A percentile compares a stretch with the other conserved stretches of the same genome.
Evolutionary conservation across 2,797 vertebrate species (phyloP).

Genomic region (Apodemus agrarius): DNA sequence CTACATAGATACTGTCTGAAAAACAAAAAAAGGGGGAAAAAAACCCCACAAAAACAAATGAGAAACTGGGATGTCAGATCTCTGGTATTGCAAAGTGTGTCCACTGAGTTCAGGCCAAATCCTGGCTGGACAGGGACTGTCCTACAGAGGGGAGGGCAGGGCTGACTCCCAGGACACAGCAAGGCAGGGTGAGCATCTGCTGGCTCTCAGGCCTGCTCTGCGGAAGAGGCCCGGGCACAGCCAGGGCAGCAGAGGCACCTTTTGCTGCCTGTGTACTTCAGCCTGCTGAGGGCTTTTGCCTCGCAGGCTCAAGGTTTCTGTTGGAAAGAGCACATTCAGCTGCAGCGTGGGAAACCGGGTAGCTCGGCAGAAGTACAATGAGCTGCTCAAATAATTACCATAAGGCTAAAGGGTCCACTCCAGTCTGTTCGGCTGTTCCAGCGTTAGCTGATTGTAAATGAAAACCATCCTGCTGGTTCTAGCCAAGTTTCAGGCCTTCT

Average conservation of each 20-base stretch:
- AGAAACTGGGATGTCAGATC: background rate
- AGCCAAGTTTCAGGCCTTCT: conserved; percentile 71
- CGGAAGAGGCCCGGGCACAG: background rate
- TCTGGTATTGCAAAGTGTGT: background rate
- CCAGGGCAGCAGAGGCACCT: background rate
- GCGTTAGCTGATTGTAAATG: conserved; percentile 66
- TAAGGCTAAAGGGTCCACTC: conserved; percentile 67
- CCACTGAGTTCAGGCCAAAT: background rate
- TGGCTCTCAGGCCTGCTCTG: background rate
- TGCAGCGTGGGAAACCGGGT: conserved; percentile 57
- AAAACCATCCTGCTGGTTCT: conserved; percentile 57
- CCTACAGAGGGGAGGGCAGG: background rate
- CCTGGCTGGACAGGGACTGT: background rate
- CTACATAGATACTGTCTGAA: background rate
- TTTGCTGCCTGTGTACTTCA: background rate
- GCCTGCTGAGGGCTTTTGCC: background rate
- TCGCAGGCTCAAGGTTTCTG: background rate
- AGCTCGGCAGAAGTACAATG: conserved; percentile 50
- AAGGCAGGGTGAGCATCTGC: background rate
- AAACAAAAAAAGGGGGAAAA: background rate
- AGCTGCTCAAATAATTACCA: conserved; percentile 57
- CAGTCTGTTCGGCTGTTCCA: conserved; percentile 52
- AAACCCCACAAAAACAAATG: background rate
- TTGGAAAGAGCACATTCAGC: conserved; percentile 37
- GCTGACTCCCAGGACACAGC: background rate